A percentile compares a stretch with the other conserved stretches of the same genome.
These are phyloP conservation scores for Eriosoma lanigerum DNA, from an alignment of 1,140 invertebrate species.

Conservation along the genomic window DNA sequence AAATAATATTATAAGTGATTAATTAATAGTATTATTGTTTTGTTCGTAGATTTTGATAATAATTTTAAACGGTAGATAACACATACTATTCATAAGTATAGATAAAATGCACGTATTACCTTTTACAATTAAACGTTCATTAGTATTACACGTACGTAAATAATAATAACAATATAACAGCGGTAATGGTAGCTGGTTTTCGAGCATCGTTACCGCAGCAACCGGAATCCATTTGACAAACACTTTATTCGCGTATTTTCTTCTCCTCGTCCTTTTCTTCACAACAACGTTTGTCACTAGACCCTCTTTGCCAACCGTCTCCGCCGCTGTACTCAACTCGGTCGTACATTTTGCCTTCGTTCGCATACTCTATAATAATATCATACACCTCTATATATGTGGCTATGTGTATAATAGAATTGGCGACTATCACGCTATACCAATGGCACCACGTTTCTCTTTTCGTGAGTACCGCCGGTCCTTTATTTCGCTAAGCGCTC, in stretches of 20 bases:
- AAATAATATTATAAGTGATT: no score
- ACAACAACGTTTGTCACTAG: conserved; percentile 2
- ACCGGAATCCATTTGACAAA: conserved; percentile 36
- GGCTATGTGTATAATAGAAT: not conserved
- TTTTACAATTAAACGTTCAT: no score
- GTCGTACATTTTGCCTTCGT: not conserved
- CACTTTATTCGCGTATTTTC: conserved; percentile 40
- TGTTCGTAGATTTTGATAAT: no score
- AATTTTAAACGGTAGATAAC: no score
- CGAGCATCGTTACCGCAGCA: conserved; percentile 15
- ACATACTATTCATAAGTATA: no score
- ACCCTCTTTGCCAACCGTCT: no score
- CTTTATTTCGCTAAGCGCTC: not conserved
- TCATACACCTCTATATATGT: not conserved
- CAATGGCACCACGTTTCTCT: not conserved
- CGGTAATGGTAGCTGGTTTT: not conserved
- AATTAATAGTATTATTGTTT: no score
- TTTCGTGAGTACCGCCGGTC: not conserved
- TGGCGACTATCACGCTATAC: no score
- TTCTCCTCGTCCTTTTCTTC: not conserved
- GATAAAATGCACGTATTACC: no score
- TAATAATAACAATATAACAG: no score
- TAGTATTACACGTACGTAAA: no score
- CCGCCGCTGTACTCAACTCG: not conserved
- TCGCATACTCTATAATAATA: not conserved